phyloP scores from a whole-genome alignment of 2,113 vertebrate genomes.

The Balaeniceps rex region DNA sequence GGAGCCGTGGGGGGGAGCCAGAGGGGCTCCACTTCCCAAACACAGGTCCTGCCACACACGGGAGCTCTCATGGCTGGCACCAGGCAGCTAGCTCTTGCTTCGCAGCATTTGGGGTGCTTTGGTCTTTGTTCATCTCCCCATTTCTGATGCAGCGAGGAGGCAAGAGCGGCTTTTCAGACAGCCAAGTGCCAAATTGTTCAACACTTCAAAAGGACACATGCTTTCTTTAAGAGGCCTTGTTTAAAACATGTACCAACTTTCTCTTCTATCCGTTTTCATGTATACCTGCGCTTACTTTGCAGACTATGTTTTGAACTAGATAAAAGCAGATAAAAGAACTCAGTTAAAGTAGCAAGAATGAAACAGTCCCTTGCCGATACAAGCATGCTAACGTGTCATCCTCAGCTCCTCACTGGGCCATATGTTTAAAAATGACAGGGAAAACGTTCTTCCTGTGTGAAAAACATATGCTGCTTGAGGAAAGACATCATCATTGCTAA shows the following conservation, averaged over 20 bases:
- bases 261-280: background rate
- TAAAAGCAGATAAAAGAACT: constrained; percentile 41
- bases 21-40: background rate
- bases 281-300: background rate
- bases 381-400: background rate
- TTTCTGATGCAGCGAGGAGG: background rate
- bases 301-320: constrained; percentile 29
- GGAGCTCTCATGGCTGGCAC: background rate
- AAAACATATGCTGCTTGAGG: background rate
- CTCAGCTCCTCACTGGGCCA: background rate
- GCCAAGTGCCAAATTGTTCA: background rate
- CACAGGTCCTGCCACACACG: accelerated
- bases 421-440: background rate
- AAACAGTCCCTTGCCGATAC: constrained; percentile 20
- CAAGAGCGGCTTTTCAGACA: background rate
- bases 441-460: background rate
- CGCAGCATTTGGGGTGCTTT: background rate
- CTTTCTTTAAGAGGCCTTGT: background rate
- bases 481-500: background rate
- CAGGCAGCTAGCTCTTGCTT: background rate
- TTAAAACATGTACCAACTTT: background rate
- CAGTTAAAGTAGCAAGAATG: constrained; percentile 35
- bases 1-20: background rate
- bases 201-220: background rate
- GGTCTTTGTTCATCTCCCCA: accelerated